Percentiles rank a stretch among this genome's conserved stretches.
These are phyloP conservation scores for Apantesis nais DNA, from an alignment of 2,888 invertebrate species.

Conservation along the genomic window DNA sequence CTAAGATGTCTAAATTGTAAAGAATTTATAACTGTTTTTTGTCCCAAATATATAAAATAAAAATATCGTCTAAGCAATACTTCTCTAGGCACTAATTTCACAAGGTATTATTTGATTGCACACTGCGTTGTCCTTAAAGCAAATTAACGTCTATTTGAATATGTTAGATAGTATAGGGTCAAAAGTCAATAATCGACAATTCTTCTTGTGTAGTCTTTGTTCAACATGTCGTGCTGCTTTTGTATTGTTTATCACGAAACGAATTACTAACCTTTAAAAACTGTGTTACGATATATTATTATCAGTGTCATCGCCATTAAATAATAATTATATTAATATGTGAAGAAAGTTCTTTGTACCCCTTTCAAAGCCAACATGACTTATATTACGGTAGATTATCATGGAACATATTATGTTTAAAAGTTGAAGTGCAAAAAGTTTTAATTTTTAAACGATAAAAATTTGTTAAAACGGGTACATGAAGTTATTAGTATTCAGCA, in stretches of 20 bases:
- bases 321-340: background rate
- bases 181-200: conserved; percentile 38
- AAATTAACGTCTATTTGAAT: conserved; percentile 27
- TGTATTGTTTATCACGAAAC: conserved; percentile 40
- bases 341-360: too few relatives aligned
- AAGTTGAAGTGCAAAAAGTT: too few relatives aligned
- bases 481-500: too few relatives aligned
- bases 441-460: too few relatives aligned
- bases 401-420: too few relatives aligned
- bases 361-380: too few relatives aligned
- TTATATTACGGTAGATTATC: too few relatives aligned
- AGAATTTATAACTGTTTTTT: too few relatives aligned
- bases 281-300: conserved; percentile 8
- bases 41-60: too few relatives aligned
- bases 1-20: too few relatives aligned
- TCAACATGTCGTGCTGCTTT: conserved; percentile 43
- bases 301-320: background rate
- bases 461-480: too few relatives aligned
- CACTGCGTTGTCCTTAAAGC: conserved; percentile 30
- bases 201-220: conserved; percentile 10
- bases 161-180: conserved; percentile 35
- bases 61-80: conserved; percentile 12
- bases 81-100: conserved; percentile 25
- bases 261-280: conserved; percentile 27
- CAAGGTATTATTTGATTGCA: conserved; percentile 39